Evolutionary conservation across 2,888 invertebrate genomes (phyloP), one percentile per base, ranked within the genome.

Genomic region (Meiosimyza decipiens): DNA sequence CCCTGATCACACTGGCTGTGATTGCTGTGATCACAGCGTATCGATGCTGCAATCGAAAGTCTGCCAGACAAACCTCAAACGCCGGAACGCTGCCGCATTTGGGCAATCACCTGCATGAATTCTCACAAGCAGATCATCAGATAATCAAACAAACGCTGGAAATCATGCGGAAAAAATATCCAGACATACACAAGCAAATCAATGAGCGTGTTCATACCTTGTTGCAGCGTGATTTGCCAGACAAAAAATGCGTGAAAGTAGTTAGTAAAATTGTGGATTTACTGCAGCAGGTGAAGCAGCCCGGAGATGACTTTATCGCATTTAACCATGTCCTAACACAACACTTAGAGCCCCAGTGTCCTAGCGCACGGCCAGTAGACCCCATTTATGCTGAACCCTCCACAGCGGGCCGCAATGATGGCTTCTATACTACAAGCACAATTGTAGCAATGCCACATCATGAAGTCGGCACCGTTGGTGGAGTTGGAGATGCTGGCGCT

Each of bases 351-450:
- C 77, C 78, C 5, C 76, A 77, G 11, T n/a, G 76, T 59, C 81
- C 82, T 6, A 74, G 79, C 51, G 79, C 80, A 16, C 77, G 79
- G 12, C 63, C 72, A 6, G 76, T 77, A 51, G 82, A 82, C 77
- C 83, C 83, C 4, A 80, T 82, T 57, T 84, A 85, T 75, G 80
- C 82, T 0, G 83, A 83, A 69, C 83, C 83, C 6, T 80, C 81
- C 71, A 78, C 81, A 51, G 77, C 77, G n/a, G 76, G 79, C 28
- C 73, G 74, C 22, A 71, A 71, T n/a, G 78, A 78, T 2, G 77
- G 72, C 22, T 78, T 76, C 47, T 78, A 78, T 71, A 75, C 76
- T 0, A 71, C 77, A 1, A 75, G 71, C 7, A 73, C 77, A 5
- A 73, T 76, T 66, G 73, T 76, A 6, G 18, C 73, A 22, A 22